phyloP scores from a whole-genome alignment of 2,113 vertebrate genomes.

The Pionites leucogaster region DNA sequence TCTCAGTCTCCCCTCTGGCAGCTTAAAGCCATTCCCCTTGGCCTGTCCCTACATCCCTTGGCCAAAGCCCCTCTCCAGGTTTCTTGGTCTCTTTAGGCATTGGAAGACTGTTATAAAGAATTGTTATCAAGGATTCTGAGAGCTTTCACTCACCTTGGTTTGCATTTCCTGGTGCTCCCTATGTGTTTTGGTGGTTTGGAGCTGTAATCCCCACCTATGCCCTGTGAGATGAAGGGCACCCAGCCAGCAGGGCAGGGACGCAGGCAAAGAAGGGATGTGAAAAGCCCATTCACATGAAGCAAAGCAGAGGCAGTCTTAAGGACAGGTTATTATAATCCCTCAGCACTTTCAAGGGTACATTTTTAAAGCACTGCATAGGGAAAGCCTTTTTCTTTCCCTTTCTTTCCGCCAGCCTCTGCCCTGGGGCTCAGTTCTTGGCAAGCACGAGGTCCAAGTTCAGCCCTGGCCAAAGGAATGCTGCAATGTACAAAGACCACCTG shows the following conservation, averaged over 20 bases:
- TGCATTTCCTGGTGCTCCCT: neutral
- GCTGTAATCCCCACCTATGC: neutral
- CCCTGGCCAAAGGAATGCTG: neutral
- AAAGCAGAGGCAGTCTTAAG: neutral
- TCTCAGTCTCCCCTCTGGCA: neutral
- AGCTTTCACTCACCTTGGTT: neutral
- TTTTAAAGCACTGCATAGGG: neutral
- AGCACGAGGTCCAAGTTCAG: neutral
- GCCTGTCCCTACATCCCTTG: neutral
- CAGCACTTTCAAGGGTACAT: neutral
- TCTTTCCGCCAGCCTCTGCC: neutral
- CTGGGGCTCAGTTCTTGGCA: neutral
- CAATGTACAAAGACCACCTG: too few species aligned
- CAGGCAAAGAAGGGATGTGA: neutral
- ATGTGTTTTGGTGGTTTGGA: rapidly evolving
- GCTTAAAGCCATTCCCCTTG: neutral
- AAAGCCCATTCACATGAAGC: neutral
- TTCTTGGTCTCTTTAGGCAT: neutral
- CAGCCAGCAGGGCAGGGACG: neutral
- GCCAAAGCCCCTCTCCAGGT: neutral
- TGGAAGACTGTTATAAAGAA: neutral
- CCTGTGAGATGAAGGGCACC: neutral
- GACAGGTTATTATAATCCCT: neutral
- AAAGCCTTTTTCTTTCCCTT: neutral
- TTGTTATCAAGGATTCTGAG: neutral